phyloP scores from a whole-genome alignment of 2,113 vertebrate species.

The Ceuthmochares aereus region DNA sequence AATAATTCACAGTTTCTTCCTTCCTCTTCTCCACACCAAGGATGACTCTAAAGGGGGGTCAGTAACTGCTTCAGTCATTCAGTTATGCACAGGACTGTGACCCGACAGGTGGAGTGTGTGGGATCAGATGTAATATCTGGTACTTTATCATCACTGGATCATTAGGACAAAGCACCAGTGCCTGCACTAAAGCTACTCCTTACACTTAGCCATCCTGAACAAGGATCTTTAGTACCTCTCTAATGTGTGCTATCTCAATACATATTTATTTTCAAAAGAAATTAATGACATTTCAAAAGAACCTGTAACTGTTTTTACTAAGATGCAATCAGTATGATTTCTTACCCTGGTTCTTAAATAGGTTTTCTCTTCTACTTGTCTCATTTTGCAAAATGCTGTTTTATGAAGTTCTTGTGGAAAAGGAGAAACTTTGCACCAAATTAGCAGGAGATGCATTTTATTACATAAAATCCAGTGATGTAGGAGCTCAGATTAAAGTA shows the following conservation, averaged over 20 bases:
- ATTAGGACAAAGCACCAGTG: not conserved
- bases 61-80: not conserved
- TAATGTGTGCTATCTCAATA: not conserved
- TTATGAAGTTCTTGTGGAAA: not conserved
- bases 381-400: slow-evolving; percentile 15
- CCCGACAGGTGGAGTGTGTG: not conserved
- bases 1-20: slow-evolving; percentile 26
- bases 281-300: not conserved
- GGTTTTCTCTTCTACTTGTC: not conserved
- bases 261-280: not conserved
- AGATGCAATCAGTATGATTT: not conserved
- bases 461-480: not conserved
- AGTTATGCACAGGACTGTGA: not conserved
- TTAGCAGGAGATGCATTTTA: not conserved
- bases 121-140: not conserved
- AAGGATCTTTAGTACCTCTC: not conserved
- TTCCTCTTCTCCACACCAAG: not conserved
- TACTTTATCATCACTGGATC: not conserved
- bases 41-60: not conserved
- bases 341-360: not conserved
- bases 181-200: not conserved
- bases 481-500: not conserved
- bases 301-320: not conserved
- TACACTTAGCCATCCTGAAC: not conserved
- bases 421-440: not conserved